Evolutionary conservation across 2,797 vertebrate genomes (phyloP).

Genomic region (Euthynnus affinis): DNA sequence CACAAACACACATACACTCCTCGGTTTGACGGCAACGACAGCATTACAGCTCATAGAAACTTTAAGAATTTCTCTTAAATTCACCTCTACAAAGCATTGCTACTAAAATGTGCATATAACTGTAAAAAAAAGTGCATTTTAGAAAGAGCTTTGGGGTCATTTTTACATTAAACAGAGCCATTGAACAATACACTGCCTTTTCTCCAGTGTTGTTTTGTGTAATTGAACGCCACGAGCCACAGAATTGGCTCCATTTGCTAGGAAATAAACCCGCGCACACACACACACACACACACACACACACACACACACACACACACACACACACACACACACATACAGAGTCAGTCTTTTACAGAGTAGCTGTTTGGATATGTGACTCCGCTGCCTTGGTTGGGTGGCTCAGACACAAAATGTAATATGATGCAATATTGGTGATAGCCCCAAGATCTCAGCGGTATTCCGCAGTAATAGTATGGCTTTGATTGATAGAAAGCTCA

Average conservation of each 20-base stretch:
- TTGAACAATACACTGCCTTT: neutral
- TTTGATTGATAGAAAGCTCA: conserved; percentile 77
- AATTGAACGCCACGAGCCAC: conserved; percentile 53
- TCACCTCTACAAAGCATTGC: neutral
- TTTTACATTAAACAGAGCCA: conserved; percentile 28
- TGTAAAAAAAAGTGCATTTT: conserved; percentile 2
- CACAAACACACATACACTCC: neutral
- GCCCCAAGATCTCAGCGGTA: conserved; percentile 57
- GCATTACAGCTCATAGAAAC: neutral
- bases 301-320: neutral
- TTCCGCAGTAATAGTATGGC: conserved; percentile 60
- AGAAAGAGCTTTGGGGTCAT: conserved; percentile 19
- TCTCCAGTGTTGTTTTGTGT: conserved; percentile 36
- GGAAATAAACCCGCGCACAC: conserved; percentile 29
- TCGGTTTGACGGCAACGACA: neutral
- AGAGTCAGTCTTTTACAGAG: conserved; percentile 1
- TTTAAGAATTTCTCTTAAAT: conserved; percentile 1
- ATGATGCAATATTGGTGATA: conserved; percentile 69
- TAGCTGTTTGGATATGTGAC: conserved; percentile 44
- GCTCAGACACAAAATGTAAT: conserved; percentile 63
- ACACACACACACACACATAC: neutral
- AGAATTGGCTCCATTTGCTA: conserved; percentile 41
- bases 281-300: too few relatives aligned
- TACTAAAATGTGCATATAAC: conserved; percentile 18
- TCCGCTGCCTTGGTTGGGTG: conserved; percentile 41